Conservation (phyloP, 2,888 invertebrate genomes). For the Drosophila mayaguana region DNA sequence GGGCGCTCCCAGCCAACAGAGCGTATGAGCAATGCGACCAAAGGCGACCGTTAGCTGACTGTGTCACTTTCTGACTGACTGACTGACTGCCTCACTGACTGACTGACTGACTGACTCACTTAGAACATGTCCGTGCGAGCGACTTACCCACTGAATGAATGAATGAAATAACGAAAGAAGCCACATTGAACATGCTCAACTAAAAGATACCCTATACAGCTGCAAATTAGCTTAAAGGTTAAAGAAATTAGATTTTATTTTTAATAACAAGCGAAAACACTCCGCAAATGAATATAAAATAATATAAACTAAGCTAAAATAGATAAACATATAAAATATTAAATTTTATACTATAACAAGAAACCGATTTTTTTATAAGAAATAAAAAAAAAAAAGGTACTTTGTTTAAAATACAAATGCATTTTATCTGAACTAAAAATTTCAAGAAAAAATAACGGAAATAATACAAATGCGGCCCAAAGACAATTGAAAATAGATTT, state of each 20-base stretch:
- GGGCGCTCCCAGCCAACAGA: conserved; percentile 55
- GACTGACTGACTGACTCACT: conserved; percentile 49
- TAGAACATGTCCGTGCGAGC: conserved; percentile 36
- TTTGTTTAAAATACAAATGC: too few relatives aligned
- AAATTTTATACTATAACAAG: too few relatives aligned
- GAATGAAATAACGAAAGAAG: conserved; percentile 58
- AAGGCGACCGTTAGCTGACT: conserved; percentile 45
- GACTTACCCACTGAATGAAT: conserved; percentile 57
- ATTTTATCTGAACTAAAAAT: too few relatives aligned
- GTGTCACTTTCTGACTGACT: conserved; percentile 29
- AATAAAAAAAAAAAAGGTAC: too few relatives aligned
- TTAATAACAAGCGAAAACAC: too few relatives aligned
- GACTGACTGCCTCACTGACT: conserved; percentile 42
- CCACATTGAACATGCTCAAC: background rate
- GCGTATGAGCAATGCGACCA: conserved; percentile 74
- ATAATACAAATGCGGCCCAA: background rate
- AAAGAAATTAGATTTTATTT: too few relatives aligned
- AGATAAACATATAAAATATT: too few relatives aligned
- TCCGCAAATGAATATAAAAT: too few relatives aligned
- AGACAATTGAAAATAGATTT: background rate
- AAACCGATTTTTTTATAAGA: too few relatives aligned
- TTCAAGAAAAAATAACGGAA: background rate
- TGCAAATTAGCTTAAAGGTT: background rate
- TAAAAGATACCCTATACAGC: background rate
- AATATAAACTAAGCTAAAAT: too few relatives aligned